Base-by-base conservation (phyloP, 2,113 vertebrate genomes). In the Acrocephalus kingi region DNA sequence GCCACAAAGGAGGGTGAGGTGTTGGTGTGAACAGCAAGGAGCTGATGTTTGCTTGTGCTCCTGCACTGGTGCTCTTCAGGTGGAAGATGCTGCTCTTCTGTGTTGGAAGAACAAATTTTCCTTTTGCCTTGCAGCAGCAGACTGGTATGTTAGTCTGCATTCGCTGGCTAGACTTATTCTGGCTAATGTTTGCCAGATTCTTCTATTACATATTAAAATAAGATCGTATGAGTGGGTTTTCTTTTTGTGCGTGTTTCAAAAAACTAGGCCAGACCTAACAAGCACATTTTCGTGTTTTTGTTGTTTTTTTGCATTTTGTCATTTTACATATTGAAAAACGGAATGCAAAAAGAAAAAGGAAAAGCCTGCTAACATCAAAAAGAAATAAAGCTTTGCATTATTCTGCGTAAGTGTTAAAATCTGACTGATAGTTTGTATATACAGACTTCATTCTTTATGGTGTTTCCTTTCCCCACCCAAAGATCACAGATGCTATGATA, bases 161-260 rank as follows among this genome's bases (percentile, higher is more conserved):
- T 91, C 4, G 4, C 84, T 95, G 97, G 96, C 94, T 95, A 95
- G 91, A 87, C 90, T 88, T 90, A 90, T 45, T 93, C 81, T 91
- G 96, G 88, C 94, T 97, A 91, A 94, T 92, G 89, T 92, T 86
- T 95, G 84, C 95, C 96, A 96, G 92, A 96, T 91, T 94, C 66
- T 85, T 94, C 87, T 88, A 73, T 92, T 95, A 95, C 91, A 96
- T 88, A 85, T 94, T 84, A 94, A 92, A 96, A 95, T 96, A 89
- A 86, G 56, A 73, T 85, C 28, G 58, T 92, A 78, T 96, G 95
- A 97, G 92, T 89, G 91, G 81, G 88, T 94, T 87, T 89, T 93
- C 73, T 83, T 78, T 80, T 84, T 96, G 80, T 93, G 97, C 31
- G 0, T 80, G 67, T 95, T 96, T 97, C 96, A 94, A 45, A 94